Evolutionary conservation across 2,113 vertebrate species (phyloP).

Genomic region (Myrmophylax atrothorax): DNA sequence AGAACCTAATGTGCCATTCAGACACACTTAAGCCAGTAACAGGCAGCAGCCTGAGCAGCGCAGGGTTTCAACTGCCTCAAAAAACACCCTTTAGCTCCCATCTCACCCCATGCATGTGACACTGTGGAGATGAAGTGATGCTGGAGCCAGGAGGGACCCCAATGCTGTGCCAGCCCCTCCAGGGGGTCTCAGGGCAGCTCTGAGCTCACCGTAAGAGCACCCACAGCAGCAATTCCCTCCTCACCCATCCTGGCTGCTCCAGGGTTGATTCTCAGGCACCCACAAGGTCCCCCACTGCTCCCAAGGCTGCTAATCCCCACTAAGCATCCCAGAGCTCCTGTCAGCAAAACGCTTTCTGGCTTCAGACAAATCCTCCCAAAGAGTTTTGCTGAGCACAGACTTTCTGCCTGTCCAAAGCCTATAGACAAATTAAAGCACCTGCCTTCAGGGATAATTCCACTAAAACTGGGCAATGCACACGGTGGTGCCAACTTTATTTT

Average conservation of each 20-base stretch:
- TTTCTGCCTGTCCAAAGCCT: slow-evolving; percentile 39
- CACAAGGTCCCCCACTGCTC: neutral
- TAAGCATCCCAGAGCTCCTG: slow-evolving; percentile 29
- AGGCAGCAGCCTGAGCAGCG: slow-evolving; percentile 44
- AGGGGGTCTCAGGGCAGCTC: accelerated
- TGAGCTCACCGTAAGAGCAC: accelerated
- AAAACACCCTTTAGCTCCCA: neutral
- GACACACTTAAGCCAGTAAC: slow-evolving; percentile 58
- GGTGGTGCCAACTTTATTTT: neutral
- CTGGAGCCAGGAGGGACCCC: neutral
- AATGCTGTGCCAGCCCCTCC: accelerated
- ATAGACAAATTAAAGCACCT: slow-evolving; percentile 56
- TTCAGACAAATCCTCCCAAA: slow-evolving; percentile 62
- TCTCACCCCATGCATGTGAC: neutral
- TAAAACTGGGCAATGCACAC: neutral
- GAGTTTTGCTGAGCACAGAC: slow-evolving; percentile 60
- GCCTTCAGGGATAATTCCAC: slow-evolving; percentile 51
- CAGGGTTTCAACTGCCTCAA: slow-evolving; percentile 7
- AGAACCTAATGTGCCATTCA: slow-evolving; percentile 71
- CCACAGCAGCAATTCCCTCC: neutral
- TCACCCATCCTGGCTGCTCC: accelerated
- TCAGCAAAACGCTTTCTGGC: slow-evolving; percentile 57
- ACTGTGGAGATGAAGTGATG: neutral
- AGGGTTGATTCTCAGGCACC: neutral
- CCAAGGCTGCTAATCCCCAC: slow-evolving; percentile 34